Base-by-base conservation (phyloP, 2,888 invertebrate genomes). In the Clivina fossor region DNA sequence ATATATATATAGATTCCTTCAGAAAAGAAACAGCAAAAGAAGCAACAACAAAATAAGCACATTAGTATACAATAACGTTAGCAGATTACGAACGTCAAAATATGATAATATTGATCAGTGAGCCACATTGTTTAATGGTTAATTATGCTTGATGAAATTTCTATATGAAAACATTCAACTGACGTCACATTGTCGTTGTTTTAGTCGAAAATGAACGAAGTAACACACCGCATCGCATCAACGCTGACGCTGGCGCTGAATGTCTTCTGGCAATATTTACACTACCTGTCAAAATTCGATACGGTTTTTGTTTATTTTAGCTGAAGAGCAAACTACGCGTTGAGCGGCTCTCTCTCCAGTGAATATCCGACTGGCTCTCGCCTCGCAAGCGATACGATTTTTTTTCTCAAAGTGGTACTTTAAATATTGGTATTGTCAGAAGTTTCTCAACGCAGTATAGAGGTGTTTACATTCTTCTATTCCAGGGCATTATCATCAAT, bases 241-340 rank as follows among this genome's bases (percentile, higher is more conserved):
- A 13, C 48, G 26, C 41, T 40, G 8, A n/a, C 7, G n/a, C 7
- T 18, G n/a, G n/a, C n/a, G n/a, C n/a, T n/a, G n/a, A n/a, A n/a
- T n/a, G 11, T 35, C 44, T 44, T 53, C 43, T 35, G 53, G 35
- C 53, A 53, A 53, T 53, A 53, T 53, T 53, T 53, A 53, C 53
- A 44, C 24, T 53, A 53, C 53, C 53, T 53, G 53, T 53, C 53
- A 53, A 53, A 44, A 53, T 53, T 53, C 53, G 53, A 53, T 53
- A 44, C 53, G 53, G 44, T 41, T 53, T 51, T 53, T 53, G 53
- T 53, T 53, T 53, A 53, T 53, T 44, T 44, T 44, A 44, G 44
- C 37, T 5, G 11, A 5, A 53, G 33, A 33, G 53, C 44, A 53
- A 53, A 53, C 53, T 37, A n/a, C 9, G 16, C n/a, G n/a, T n/a